A percentile compares a stretch with the other conserved stretches of the same genome.
Evolutionary conservation across 2,797 vertebrate species (phyloP).

Genomic region (Oophaga sylvatica): DNA sequence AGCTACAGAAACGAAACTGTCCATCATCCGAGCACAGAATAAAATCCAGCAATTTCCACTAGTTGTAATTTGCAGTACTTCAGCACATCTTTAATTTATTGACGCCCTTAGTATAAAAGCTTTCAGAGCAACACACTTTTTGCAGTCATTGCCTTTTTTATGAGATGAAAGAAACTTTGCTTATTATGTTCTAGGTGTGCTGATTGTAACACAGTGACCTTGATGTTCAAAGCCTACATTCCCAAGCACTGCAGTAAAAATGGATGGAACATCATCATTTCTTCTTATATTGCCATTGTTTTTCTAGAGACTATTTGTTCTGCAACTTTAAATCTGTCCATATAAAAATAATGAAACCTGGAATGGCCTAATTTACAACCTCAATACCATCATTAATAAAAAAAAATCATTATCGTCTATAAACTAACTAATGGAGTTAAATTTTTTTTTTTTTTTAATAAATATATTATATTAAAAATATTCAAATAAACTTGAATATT

Average conservation of each 20-base stretch:
- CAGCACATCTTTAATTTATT: conserved; percentile 52
- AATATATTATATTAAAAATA: too few relatives aligned
- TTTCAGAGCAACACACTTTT: conserved; percentile 34
- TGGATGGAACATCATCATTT: conserved; percentile 17
- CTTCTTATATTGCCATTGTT: conserved; percentile 24
- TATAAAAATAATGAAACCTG: neutral
- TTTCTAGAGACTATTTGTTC: neutral
- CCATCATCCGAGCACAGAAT: conserved; percentile 33
- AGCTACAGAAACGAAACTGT: conserved; percentile 22
- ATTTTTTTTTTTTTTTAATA: too few relatives aligned
- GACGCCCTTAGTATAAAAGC: conserved; percentile 34
- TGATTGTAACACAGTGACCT: conserved; percentile 50
- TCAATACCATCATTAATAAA: too few relatives aligned
- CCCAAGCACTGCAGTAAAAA: conserved; percentile 11
- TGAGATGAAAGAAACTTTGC: conserved; percentile 44
- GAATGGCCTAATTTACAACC: neutral
- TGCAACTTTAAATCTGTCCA: conserved; percentile 9
- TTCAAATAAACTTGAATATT: too few relatives aligned
- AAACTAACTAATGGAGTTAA: too few relatives aligned
- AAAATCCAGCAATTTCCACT: conserved; percentile 40
- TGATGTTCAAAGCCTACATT: conserved; percentile 18
- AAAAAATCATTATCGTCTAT: too few relatives aligned
- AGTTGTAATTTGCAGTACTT: conserved; percentile 40
- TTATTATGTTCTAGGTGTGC: conserved; percentile 46
- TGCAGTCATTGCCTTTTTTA: conserved; percentile 47